Evolutionary conservation across 2,797 vertebrate species (phyloP).

Genomic region (Sebastes steindachneri): DNA sequence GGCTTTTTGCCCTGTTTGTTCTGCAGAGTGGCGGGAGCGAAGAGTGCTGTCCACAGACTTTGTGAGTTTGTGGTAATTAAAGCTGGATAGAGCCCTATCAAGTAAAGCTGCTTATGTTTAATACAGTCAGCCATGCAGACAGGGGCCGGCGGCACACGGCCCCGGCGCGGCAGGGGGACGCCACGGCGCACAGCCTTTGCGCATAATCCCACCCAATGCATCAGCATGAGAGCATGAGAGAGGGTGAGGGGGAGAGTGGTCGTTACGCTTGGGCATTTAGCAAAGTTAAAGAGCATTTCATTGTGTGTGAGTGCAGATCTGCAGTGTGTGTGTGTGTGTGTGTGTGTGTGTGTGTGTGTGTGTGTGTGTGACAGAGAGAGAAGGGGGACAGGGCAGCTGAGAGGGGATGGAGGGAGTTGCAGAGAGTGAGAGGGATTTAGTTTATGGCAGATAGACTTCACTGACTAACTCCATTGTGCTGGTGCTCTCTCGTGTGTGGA

Average conservation of each 20-base stretch:
- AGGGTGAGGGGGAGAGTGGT: slow-evolving; percentile 1
- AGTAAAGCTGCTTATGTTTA: slow-evolving; percentile 87
- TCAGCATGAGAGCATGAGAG: slow-evolving; percentile 60
- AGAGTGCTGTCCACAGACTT: slow-evolving; percentile 72
- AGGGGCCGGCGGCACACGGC: slow-evolving; percentile 56
- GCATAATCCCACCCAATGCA: slow-evolving; percentile 79
- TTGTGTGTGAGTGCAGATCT: slow-evolving; percentile 20
- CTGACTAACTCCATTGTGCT: slow-evolving; percentile 73
- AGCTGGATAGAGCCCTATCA: slow-evolving; percentile 84
- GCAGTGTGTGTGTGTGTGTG: neutral
- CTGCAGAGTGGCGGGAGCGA: slow-evolving; percentile 56
- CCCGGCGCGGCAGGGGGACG: slow-evolving; percentile 38
- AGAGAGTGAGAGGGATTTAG: slow-evolving; percentile 71
- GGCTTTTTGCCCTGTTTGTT: slow-evolving; percentile 67
- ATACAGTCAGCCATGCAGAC: slow-evolving; percentile 83
- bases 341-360: neutral
- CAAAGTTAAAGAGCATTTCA: slow-evolving; percentile 73
- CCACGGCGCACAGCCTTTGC: slow-evolving; percentile 45
- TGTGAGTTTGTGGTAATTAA: slow-evolving; percentile 85
- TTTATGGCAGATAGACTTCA: slow-evolving; percentile 73
- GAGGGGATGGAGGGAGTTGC: slow-evolving; percentile 51
- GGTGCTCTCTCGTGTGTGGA: slow-evolving; percentile 62
- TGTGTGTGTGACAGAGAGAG: neutral
- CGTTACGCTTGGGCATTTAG: slow-evolving; percentile 61
- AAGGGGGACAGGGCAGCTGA: slow-evolving; percentile 27